Evolutionary conservation across 1,140 invertebrate species (phyloP), one percentile per base, ranked within the genome.

Genomic region (Habropoda laboriosa): DNA sequence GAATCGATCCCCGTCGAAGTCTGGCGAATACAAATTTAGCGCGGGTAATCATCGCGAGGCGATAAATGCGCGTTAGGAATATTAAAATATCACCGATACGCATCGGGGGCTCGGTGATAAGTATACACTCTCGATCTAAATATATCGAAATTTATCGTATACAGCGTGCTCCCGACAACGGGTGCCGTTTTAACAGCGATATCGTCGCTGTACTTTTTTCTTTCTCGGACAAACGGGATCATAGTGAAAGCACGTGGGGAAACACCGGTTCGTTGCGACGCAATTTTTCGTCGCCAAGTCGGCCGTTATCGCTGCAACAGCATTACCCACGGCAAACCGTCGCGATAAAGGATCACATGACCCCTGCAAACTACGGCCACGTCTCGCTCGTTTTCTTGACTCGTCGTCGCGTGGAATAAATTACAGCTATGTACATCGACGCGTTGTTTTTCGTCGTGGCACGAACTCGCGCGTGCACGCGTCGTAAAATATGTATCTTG

Each of bases 311-410:
- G 10, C 13, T 55, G 30, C 16, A 40, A 18, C n/a, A 53, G 38
- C n/a, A 21, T 80, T 71, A 66, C 30, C 60, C 12, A 16, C 7
- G 8, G 30, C n/a, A 24, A 42, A 6, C 1, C 21, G 24, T 18
- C 13, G 8, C 32, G 35, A 77, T 77, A 55, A 77, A 74, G 38
- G 55, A 45, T 61, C 64, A 47, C 53, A n/a, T 45, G 35, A 55
- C 32, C 27, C 12, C 3, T 51, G 47, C n/a, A 38, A 57, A 47
- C 24, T 35, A 24, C 12, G 24, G 3, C 13, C 6, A n/a, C 10
- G 18, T 16, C 16, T 66, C 21, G 53, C n/a, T 30, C n/a, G 4
- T 38, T 49, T 49, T 12, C 3, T 12, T 18, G 8, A 21, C 6
- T 38, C 32, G 32, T 61, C 32, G 5, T 38, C 13, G 18, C 16